phyloP scores from a whole-genome alignment of 2,113 vertebrate genomes.

The Echinops telfairi region DNA sequence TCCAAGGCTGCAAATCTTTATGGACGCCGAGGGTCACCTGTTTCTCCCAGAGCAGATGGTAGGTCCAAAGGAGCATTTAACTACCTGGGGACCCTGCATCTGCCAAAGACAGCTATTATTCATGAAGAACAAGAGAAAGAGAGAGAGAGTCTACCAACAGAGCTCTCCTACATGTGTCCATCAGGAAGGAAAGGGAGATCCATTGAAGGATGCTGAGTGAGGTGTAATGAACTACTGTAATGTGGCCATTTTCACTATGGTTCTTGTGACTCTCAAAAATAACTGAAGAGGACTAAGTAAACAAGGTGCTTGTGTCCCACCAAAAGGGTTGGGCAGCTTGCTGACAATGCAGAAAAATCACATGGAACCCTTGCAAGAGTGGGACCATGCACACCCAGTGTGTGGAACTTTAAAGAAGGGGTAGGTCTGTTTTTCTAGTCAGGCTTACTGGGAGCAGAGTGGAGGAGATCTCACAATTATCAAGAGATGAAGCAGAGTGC shows the following conservation, averaged over 20 bases:
- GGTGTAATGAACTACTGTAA: background rate
- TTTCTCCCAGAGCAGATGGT: background rate
- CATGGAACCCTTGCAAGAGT: too few species aligned
- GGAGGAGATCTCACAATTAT: too few species aligned
- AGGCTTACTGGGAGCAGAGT: too few species aligned
- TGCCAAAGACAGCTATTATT: background rate
- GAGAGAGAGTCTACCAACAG: background rate
- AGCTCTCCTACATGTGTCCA: background rate
- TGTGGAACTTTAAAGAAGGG: too few species aligned
- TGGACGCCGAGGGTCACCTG: background rate
- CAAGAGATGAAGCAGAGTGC: too few species aligned
- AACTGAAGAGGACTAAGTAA: background rate
- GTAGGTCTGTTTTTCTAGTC: too few species aligned
- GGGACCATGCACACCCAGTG: too few species aligned
- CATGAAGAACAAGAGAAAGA: background rate
- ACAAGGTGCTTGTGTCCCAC: background rate
- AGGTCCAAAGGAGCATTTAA: background rate
- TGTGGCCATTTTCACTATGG: background rate
- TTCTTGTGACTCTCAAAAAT: background rate
- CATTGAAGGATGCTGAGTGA: background rate
- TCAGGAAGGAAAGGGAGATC: background rate
- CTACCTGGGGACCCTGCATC: background rate
- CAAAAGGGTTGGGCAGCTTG: background rate
- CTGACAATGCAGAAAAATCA: too few species aligned
- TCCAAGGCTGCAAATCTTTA: background rate